Percentiles rank a stretch among this genome's conserved stretches.
Evolutionary conservation across 1,140 invertebrate genomes (phyloP).

Genomic region (Atopsyche davidsoni): DNA sequence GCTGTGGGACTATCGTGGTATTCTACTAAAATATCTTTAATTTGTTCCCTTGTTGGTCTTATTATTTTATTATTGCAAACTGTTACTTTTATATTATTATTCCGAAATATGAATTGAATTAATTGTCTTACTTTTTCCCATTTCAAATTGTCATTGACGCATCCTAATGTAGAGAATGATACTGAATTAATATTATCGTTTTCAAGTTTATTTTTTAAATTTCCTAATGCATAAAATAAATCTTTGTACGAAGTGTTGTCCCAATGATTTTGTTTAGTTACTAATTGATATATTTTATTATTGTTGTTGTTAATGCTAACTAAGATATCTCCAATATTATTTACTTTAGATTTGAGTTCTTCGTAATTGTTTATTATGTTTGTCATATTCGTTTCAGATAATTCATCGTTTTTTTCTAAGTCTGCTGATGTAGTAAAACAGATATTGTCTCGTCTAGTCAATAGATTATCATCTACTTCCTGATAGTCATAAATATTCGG

Average conservation of each 20-base stretch:
- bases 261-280: constrained; percentile 22
- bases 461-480: constrained; percentile 8
- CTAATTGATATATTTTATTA: constrained; percentile 11
- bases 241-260: constrained; percentile 19
- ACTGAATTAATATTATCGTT: constrained; percentile 17
- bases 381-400: constrained; percentile 19
- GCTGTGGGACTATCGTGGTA: too few species aligned
- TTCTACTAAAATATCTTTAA: too few species aligned
- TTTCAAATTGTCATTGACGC: constrained; percentile 16
- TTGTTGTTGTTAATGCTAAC: not conserved
- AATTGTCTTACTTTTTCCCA: constrained; percentile 26
- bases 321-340: constrained; percentile 2
- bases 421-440: constrained; percentile 7
- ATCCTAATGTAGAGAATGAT: constrained; percentile 8
- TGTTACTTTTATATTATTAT: constrained; percentile 20
- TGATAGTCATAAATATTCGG: constrained; percentile 9
- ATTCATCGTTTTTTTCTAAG: not conserved
- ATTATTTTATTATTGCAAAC: constrained; percentile 22
- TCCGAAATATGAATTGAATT: constrained; percentile 21
- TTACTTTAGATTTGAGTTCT: too few species aligned
- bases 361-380: too few species aligned
- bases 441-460: constrained; percentile 5
- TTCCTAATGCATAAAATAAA: constrained; percentile 17
- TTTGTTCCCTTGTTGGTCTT: constrained; percentile 3
- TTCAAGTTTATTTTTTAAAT: constrained; percentile 18